Conservation (phyloP, 2,797 vertebrate species). For the Epinephelus malabaricus region DNA sequence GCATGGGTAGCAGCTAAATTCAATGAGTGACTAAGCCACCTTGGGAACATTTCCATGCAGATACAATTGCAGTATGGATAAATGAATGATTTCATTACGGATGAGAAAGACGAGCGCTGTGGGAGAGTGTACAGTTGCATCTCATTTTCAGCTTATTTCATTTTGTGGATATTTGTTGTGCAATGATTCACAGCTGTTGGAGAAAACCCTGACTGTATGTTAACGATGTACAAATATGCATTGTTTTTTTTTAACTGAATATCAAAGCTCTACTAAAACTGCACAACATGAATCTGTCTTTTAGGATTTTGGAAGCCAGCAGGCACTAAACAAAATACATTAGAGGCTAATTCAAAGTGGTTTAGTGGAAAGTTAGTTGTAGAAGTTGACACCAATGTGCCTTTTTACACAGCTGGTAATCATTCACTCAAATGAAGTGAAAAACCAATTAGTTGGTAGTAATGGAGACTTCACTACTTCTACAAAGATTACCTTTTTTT, state of each 20-base stretch:
- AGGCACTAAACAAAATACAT: not conserved
- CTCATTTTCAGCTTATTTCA: constrained; percentile 43
- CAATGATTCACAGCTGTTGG: constrained; percentile 24
- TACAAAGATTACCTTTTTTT: constrained; percentile 24
- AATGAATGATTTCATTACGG: constrained; percentile 33
- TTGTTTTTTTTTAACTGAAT: not conserved
- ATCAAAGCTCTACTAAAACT: not conserved
- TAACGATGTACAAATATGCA: not conserved
- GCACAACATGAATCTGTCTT: not conserved
- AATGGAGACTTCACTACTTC: constrained; percentile 39
- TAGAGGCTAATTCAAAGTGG: constrained; percentile 27
- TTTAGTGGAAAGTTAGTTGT: constrained; percentile 42
- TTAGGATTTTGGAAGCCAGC: not conserved
- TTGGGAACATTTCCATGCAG: constrained; percentile 44
- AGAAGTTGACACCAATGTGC: constrained; percentile 45
- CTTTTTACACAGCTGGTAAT: constrained; percentile 50
- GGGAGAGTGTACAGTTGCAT: constrained; percentile 30
- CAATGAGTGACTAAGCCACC: constrained; percentile 19
- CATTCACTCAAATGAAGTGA: constrained; percentile 63
- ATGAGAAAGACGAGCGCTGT: constrained; percentile 13
- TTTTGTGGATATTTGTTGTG: constrained; percentile 52
- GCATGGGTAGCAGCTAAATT: constrained; percentile 32
- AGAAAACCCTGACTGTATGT: not conserved
- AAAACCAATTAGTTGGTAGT: constrained; percentile 59
- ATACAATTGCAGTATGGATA: constrained; percentile 42